Evolutionary conservation across 1,140 invertebrate species (phyloP).

Genomic region (Metopolophium dirhodum): DNA sequence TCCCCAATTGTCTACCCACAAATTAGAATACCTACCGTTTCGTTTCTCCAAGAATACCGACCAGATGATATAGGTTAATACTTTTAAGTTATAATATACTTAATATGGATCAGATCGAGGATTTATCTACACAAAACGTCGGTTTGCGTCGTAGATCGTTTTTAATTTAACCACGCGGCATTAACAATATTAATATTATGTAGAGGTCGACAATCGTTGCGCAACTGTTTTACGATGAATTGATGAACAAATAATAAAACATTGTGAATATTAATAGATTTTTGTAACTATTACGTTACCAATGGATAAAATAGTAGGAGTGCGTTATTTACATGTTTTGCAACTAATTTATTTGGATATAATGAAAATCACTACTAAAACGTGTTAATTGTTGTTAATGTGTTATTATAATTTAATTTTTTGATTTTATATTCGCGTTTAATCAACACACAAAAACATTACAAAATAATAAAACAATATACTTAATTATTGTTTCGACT

Average conservation of each 20-base stretch:
- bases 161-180: background rate
- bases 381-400: background rate
- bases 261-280: conserved; percentile 29
- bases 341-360: background rate
- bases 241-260: conserved; percentile 25
- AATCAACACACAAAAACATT: background rate
- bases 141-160: background rate
- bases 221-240: background rate
- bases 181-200: background rate
- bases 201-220: background rate
- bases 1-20: background rate
- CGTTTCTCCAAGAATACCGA: background rate
- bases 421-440: background rate
- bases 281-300: background rate
- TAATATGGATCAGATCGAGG: background rate
- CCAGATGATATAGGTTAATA: background rate
- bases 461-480: background rate
- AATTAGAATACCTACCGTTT: background rate
- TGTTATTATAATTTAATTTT: background rate
- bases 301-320: background rate
- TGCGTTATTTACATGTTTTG: background rate
- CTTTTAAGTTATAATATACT: background rate
- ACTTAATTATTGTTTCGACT: background rate
- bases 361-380: background rate
- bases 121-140: background rate